Conservation (phyloP, 2,113 vertebrate species). For the Potamarius usumacintae region DNA sequence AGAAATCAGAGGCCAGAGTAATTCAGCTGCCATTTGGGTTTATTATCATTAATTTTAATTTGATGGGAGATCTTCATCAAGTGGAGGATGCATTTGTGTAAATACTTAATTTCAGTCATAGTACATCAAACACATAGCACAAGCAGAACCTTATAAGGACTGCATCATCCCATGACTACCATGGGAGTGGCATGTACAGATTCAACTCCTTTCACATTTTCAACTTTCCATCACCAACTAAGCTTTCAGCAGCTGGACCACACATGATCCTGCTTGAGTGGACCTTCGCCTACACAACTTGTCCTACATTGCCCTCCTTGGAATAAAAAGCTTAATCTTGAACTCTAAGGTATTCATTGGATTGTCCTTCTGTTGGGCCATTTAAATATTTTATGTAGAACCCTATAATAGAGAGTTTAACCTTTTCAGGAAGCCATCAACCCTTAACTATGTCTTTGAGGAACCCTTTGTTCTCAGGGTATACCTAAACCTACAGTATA, state of each 20-base stretch:
- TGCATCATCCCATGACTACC: background rate
- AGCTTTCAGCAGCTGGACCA: background rate
- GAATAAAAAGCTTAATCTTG: background rate
- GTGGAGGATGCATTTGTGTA: background rate
- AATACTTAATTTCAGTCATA: background rate
- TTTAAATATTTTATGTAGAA: background rate
- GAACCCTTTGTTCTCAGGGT: background rate
- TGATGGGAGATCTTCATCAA: background rate
- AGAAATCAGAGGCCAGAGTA: constrained; percentile 13
- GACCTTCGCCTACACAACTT: background rate
- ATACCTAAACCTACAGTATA: background rate
- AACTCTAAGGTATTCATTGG: background rate
- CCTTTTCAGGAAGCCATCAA: background rate
- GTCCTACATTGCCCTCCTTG: background rate
- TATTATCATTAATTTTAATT: constrained; percentile 32
- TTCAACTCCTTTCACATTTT: constrained; percentile 15
- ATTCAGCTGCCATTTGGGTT: constrained; percentile 18
- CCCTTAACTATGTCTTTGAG: background rate
- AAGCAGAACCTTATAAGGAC: constrained; percentile 22
- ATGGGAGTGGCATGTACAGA: background rate
- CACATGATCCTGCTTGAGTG: background rate
- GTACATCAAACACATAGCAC: background rate
- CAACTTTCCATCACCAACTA: background rate
- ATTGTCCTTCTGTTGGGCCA: background rate
- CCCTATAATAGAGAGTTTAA: background rate